Percentiles rank a stretch among this genome's conserved stretches.
phyloP scores from a whole-genome alignment of 2,888 invertebrate species.

The Platynereis dumerilii region DNA sequence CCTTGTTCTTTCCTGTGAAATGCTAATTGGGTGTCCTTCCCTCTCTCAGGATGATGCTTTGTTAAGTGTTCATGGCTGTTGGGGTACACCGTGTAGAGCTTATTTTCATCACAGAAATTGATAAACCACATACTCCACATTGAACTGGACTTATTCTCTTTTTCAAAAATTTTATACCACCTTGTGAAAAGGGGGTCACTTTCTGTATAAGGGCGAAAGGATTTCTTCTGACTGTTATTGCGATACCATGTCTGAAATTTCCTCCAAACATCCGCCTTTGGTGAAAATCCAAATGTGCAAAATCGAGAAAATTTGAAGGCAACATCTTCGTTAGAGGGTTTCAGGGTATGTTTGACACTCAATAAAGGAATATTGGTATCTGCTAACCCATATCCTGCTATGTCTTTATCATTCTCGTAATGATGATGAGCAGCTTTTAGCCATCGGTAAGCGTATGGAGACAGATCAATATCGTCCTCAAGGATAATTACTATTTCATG shows the following conservation, averaged over 20 bases:
- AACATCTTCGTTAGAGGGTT: not conserved
- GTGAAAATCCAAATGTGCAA: conserved; percentile 6
- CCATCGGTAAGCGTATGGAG: conserved; percentile 47
- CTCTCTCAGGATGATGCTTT: no score
- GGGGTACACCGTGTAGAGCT: not conserved
- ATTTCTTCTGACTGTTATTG: not conserved
- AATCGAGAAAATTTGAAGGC: not conserved
- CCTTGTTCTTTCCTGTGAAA: not conserved
- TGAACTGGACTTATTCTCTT: not conserved
- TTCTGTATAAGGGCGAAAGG: not conserved
- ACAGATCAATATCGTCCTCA: conserved; percentile 51
- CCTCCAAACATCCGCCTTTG: not conserved
- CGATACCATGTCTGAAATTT: conserved; percentile 7
- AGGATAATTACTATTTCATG: conserved; percentile 49
- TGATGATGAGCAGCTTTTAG: conserved; percentile 45
- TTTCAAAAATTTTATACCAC: conserved; percentile 7
- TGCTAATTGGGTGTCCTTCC: not conserved
- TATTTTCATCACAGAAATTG: not conserved
- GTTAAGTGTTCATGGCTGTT: not conserved
- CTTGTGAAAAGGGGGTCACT: not conserved
- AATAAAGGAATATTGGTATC: not conserved
- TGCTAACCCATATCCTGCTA: conserved; percentile 43
- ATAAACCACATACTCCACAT: conserved; percentile 6
- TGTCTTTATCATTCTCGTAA: conserved; percentile 37
- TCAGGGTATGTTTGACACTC: no score